These are phyloP conservation scores for Hedya salicella DNA, from an alignment of 2,888 invertebrate species.

Conservation along the genomic window DNA sequence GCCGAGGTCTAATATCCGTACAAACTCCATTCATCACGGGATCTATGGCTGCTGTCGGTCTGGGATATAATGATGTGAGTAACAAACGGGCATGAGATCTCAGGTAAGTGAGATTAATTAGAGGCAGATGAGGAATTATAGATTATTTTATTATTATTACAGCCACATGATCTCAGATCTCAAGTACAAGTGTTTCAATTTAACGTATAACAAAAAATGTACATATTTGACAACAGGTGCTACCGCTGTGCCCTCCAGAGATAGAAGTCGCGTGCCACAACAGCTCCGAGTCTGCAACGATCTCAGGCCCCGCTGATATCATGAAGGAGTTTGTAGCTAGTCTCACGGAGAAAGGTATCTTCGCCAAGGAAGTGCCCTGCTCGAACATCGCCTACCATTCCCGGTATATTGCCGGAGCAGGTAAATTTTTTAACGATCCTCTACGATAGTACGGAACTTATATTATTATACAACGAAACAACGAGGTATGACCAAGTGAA, in stretches of 20 bases:
- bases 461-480: too few species aligned
- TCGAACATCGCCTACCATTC: slow-evolving; percentile 95
- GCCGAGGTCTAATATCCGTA: slow-evolving; percentile 88
- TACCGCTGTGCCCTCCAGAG: slow-evolving; percentile 77
- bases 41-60: slow-evolving; percentile 94
- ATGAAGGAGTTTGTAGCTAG: slow-evolving; percentile 84
- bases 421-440: slow-evolving; percentile 50
- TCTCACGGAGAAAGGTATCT: slow-evolving; percentile 65
- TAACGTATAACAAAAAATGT: too few species aligned
- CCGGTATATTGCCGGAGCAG: slow-evolving; percentile 88
- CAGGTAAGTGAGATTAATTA: too few species aligned
- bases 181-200: too few species aligned
- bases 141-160: too few species aligned
- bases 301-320: slow-evolving; percentile 89
- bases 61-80: slow-evolving; percentile 71
- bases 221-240: slow-evolving; percentile 56
- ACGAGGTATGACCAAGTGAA: too few species aligned
- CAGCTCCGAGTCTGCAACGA: slow-evolving; percentile 89
- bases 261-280: slow-evolving; percentile 93
- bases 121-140: too few species aligned
- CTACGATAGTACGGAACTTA: not conserved
- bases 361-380: slow-evolving; percentile 78
- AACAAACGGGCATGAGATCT: not conserved
- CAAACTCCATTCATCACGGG: slow-evolving; percentile 88
- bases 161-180: too few species aligned